Conservation (phyloP, 2,113 vertebrate genomes). For the Tragelaphus scriptus region DNA sequence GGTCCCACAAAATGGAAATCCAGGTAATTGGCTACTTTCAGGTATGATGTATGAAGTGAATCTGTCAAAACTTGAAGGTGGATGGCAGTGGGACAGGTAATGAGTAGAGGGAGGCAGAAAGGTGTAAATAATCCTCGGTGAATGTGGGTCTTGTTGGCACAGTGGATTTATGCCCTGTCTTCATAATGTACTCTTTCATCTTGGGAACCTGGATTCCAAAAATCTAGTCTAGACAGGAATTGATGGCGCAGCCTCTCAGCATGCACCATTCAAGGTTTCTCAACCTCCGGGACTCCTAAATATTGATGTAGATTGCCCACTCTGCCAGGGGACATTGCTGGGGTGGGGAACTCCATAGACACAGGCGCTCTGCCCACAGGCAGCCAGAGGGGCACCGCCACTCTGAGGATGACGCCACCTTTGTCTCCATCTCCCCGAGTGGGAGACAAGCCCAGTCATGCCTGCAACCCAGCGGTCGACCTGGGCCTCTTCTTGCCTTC, state of each 20-base stretch:
- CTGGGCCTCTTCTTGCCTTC: neutral
- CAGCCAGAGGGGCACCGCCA: neutral
- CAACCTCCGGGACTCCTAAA: slow-evolving; percentile 36
- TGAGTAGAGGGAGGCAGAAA: slow-evolving; percentile 57
- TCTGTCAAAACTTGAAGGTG: slow-evolving; percentile 63
- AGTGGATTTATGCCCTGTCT: slow-evolving; percentile 73
- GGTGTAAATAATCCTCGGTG: slow-evolving; percentile 70
- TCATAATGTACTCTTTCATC: slow-evolving; percentile 78
- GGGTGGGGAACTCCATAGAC: slow-evolving; percentile 37
- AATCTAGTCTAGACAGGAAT: slow-evolving; percentile 79
- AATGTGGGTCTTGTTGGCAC: slow-evolving; percentile 72
- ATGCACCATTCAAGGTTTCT: slow-evolving; percentile 64
- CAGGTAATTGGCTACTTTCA: slow-evolving; percentile 26
- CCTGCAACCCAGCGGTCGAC: neutral
- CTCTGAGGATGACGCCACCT: neutral
- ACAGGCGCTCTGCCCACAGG: neutral
- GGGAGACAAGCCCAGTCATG: slow-evolving; percentile 56
- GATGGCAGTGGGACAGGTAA: slow-evolving; percentile 54
- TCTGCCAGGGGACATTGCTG: neutral
- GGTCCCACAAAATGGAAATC: neutral
- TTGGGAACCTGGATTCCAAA: slow-evolving; percentile 69
- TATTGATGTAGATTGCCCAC: neutral
- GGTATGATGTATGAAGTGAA: slow-evolving; percentile 37
- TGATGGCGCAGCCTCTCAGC: slow-evolving; percentile 66
- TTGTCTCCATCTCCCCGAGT: slow-evolving; percentile 32